Evolutionary conservation across 2,797 vertebrate genomes (phyloP), one percentile per base, ranked within the genome.

Genomic region (Trachops cirrhosus): DNA sequence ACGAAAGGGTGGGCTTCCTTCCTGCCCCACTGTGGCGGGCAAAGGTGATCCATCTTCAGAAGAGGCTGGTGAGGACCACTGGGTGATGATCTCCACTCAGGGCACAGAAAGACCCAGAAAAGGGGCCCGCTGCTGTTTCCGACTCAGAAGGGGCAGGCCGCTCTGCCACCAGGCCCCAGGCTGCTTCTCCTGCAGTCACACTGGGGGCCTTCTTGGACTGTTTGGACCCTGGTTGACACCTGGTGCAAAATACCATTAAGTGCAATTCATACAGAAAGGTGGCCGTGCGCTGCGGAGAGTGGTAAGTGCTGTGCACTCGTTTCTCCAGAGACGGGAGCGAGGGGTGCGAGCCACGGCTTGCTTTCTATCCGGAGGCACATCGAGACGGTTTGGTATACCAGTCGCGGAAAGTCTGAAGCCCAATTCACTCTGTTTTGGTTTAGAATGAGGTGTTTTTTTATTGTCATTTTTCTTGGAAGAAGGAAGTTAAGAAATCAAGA

Each of bases 401-500:
- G 50, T 44, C 39, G 67, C 74, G 37, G 5, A 64, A 83, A 93
- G 82, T 62, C 86, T 75, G 71, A 82, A 89, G 91, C 96, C 89
- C 62, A 79, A 73, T 91, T 41, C 90, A 96, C 3, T 93, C 71
- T 50, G 50, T 91, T 89, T 21, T 6, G 70, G 52, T 78, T 85
- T 82, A 92, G 73, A 95, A 93, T 4, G 57, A 96, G 77, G 90
- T 70, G 62, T 59, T 64, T 74, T 82, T 94, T 78, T 77, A 91
- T 96, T 70, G 78, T 77, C 22, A 54, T 34, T 41, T 29, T 37
- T 54, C 89, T 82, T 59, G 39, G 41, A 96, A 97, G 90, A 91
- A 85, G 93, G 91, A 95, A 97, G 83, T 93, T 97, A 95, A 95
- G 97, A 98, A 98, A 97, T 96, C 97, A 98, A 98, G 98, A 95